Conservation (phyloP, 2,797 vertebrate genomes). For the Thamnophis elegans region DNA sequence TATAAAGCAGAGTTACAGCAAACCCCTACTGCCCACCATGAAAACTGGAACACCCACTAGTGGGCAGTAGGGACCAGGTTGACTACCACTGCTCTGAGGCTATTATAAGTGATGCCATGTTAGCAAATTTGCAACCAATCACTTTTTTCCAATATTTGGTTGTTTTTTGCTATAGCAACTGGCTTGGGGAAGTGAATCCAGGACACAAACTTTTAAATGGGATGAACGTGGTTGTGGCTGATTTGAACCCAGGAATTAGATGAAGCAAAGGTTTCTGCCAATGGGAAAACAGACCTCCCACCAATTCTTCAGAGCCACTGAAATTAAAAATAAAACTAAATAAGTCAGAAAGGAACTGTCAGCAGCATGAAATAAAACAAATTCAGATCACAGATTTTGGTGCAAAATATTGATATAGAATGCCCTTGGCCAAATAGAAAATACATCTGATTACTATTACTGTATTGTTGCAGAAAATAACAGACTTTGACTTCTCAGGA, state of each 20-base stretch:
- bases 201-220: background rate
- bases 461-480: no score
- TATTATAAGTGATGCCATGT: background rate
- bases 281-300: background rate
- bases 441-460: background rate
- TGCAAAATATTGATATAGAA: background rate
- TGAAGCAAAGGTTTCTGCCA: background rate
- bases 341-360: background rate
- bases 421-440: background rate
- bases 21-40: no score
- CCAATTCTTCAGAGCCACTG: background rate
- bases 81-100: no score
- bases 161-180: background rate
- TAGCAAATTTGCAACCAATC: background rate
- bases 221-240: background rate
- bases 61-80: no score
- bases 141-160: background rate
- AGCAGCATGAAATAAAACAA: background rate
- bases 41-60: no score
- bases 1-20: no score
- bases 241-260: background rate
- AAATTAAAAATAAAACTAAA: background rate
- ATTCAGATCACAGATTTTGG: background rate
- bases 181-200: background rate
- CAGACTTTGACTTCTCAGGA: no score